Conservation (phyloP, 2,888 invertebrate species). For the Cantharis rustica region DNA sequence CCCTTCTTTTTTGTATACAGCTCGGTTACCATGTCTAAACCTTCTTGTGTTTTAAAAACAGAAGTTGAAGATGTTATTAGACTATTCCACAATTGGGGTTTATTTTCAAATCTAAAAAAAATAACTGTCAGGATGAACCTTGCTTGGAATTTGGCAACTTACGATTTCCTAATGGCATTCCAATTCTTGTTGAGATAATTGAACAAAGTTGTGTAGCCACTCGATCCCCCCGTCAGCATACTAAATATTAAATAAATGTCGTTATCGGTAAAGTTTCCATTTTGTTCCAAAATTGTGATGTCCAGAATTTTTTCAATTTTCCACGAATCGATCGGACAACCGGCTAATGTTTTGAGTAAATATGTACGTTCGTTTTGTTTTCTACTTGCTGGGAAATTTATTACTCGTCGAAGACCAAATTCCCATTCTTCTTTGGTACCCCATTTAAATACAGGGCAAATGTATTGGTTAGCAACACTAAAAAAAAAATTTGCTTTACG, state of each 20-base stretch:
- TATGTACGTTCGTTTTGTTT: conserved; percentile 78
- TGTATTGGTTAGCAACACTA: conserved; percentile 75
- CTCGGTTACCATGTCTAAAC: conserved; percentile 70
- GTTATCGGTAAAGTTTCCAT: conserved; percentile 76
- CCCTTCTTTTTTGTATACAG: conserved; percentile 67
- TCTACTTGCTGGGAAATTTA: conserved; percentile 73
- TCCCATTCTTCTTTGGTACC: conserved; percentile 82
- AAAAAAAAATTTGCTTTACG: conserved; percentile 28
- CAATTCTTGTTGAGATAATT: conserved; percentile 74
- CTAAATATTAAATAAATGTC: conserved; percentile 77
- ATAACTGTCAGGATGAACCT: neutral
- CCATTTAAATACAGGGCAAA: conserved; percentile 84
- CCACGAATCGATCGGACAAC: conserved; percentile 73
- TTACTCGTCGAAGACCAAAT: conserved; percentile 76
- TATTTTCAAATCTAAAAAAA: conserved; percentile 64
- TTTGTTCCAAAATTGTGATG: conserved; percentile 70
- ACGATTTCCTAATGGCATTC: conserved; percentile 70
- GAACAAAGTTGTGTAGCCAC: conserved; percentile 74
- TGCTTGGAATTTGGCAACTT: conserved; percentile 40
- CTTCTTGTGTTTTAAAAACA: conserved; percentile 75
- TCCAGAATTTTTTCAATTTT: conserved; percentile 72
- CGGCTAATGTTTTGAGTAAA: conserved; percentile 76
- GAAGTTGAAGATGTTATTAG: conserved; percentile 76
- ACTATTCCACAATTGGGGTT: conserved; percentile 77
- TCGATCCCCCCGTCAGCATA: conserved; percentile 72